Percentiles rank a stretch among this genome's conserved stretches.
phyloP scores from a whole-genome alignment of 2,797 vertebrate genomes.

The Poecilia picta region DNA sequence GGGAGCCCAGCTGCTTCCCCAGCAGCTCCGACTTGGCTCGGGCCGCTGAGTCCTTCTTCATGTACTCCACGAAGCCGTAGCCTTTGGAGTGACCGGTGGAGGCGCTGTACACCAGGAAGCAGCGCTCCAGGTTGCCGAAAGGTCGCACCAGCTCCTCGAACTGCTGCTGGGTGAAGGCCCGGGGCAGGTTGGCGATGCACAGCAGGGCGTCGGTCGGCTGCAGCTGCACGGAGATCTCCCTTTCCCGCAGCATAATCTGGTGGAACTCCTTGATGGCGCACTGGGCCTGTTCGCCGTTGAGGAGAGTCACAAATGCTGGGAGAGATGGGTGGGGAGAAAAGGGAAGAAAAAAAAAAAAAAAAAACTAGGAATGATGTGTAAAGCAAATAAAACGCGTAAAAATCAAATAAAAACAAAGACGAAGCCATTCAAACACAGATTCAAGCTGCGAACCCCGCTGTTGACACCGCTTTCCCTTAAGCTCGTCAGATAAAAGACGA shows the following conservation, averaged over 20 bases:
- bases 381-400: constrained; percentile 15
- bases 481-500: constrained; percentile 27
- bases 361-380: neutral
- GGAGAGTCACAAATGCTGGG: constrained; percentile 88
- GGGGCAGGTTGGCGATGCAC: constrained; percentile 92
- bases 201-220: constrained; percentile 92
- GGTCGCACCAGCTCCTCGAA: constrained; percentile 93
- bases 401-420: constrained; percentile 6
- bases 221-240: constrained; percentile 91
- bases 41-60: constrained; percentile 95
- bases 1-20: constrained; percentile 89
- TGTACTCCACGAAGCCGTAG: constrained; percentile 95
- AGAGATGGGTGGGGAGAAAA: neutral
- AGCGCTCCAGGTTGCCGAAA: constrained; percentile 92
- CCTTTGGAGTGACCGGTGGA: constrained; percentile 90
- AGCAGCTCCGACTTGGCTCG: constrained; percentile 91
- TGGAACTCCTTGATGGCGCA: constrained; percentile 89
- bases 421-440: constrained; percentile 8
- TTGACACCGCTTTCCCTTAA: constrained; percentile 11
- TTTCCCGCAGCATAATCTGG: constrained; percentile 84
- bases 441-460: constrained; percentile 6
- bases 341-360: neutral
- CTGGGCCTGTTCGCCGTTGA: constrained; percentile 92
- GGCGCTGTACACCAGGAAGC: constrained; percentile 90
- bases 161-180: constrained; percentile 88